Conservation (phyloP, 2,888 invertebrate genomes). For the Melanostoma mellinum region DNA sequence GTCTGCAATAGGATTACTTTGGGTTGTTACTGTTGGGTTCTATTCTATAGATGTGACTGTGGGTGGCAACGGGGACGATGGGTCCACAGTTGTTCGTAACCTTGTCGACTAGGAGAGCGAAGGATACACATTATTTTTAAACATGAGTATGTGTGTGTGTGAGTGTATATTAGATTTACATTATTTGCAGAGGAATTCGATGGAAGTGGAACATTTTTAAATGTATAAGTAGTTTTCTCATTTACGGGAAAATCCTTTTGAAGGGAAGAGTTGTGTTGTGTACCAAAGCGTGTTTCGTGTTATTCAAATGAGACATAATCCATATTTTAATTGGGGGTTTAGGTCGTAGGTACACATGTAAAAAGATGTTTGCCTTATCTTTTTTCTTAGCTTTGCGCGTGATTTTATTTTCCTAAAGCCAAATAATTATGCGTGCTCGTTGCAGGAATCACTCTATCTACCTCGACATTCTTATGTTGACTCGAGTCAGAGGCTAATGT, state of each 20-base stretch:
- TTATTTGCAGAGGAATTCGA: conserved; percentile 34
- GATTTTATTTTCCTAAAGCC: conserved; percentile 11
- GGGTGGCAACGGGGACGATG: conserved; percentile 12
- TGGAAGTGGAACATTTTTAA: conserved; percentile 62
- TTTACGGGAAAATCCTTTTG: conserved; percentile 58
- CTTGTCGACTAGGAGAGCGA: conserved; percentile 26
- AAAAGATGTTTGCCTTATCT: conserved; percentile 11
- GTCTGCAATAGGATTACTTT: conserved; percentile 65
- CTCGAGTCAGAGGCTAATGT: too few species aligned
- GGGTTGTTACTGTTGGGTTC: conserved; percentile 39
- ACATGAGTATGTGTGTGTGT: conserved; percentile 24
- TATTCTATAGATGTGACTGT: conserved; percentile 3
- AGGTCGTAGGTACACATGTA: conserved; percentile 27
- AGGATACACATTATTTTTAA: conserved; percentile 34
- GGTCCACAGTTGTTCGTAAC: conserved; percentile 48
- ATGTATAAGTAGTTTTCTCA: conserved; percentile 54
- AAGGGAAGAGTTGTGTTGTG: conserved; percentile 18
- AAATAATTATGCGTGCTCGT: conserved; percentile 15
- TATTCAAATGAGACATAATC: conserved; percentile 80
- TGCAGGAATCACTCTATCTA: neutral
- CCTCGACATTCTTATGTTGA: too few species aligned
- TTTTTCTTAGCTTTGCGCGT: conserved; percentile 23
- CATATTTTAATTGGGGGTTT: conserved; percentile 77
- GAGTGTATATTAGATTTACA: conserved; percentile 22
- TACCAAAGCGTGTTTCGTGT: conserved; percentile 55